Percentiles rank a stretch among this genome's conserved stretches.
Conservation (phyloP, 2,797 vertebrate genomes). For the Coluber constrictor region DNA sequence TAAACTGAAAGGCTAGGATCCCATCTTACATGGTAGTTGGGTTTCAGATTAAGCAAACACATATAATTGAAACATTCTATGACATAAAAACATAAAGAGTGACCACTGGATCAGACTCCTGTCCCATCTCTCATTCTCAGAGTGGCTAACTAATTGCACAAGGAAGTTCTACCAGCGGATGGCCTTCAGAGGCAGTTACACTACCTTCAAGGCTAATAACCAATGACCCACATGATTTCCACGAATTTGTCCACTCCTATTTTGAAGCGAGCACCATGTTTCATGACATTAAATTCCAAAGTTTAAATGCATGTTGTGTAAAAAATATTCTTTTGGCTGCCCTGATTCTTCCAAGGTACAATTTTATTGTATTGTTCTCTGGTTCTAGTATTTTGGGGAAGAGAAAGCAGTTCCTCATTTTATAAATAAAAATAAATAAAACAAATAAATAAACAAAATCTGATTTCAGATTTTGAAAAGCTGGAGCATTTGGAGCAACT, state of each 20-base stretch:
- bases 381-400: not conserved
- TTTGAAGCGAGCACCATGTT: not conserved
- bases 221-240: not conserved
- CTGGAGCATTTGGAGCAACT: slow-evolving; percentile 13
- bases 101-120: not conserved
- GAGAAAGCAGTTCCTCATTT: not conserved
- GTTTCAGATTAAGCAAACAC: not conserved
- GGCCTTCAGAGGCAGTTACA: not conserved
- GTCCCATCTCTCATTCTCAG: not conserved
- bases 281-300: not conserved
- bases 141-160: not conserved
- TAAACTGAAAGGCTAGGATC: not conserved
- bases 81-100: not conserved
- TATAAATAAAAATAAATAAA: not conserved
- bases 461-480: not conserved
- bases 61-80: not conserved
- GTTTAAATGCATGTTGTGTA: not conserved
- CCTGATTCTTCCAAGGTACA: not conserved
- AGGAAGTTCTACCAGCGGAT: not conserved
- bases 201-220: not conserved
- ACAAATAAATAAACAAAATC: too few relatives aligned
- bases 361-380: not conserved
- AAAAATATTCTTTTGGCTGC: not conserved
- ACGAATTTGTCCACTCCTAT: not conserved
- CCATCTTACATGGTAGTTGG: not conserved